Evolutionary conservation across 1,140 invertebrate species (phyloP).

Genomic region (Druon quercuslanigerum): DNA sequence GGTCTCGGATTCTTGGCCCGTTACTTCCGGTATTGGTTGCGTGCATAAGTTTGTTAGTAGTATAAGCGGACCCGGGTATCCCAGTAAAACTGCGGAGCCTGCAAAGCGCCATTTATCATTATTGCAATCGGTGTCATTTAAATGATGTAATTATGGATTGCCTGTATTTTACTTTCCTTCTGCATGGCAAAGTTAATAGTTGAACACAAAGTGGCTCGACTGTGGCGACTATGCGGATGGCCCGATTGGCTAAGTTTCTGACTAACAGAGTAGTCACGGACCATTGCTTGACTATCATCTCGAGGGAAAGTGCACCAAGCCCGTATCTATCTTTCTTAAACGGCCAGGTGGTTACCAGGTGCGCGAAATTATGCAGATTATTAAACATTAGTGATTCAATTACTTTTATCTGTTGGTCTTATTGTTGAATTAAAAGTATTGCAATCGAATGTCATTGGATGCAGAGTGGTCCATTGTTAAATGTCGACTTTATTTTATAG

Average conservation of each 20-base stretch:
- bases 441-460: no score
- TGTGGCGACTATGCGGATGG: background rate
- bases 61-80: background rate
- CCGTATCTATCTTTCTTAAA: conserved; percentile 32
- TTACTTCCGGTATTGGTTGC: conserved; percentile 18
- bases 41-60: background rate
- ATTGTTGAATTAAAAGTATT: background rate
- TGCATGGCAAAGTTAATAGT: background rate
- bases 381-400: background rate
- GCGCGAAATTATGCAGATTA: conserved; percentile 7
- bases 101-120: background rate
- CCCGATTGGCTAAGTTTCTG: background rate
- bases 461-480: no score
- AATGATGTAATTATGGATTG: conserved; percentile 14
- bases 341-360: conserved; percentile 18
- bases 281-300: conserved; percentile 55
- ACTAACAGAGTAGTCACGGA: conserved; percentile 47
- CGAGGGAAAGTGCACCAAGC: conserved; percentile 55
- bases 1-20: conserved; percentile 20
- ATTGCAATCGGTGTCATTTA: conserved; percentile 21
- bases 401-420: background rate
- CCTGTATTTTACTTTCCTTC: background rate
- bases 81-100: background rate
- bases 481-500: no score
- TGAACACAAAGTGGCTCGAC: background rate